Evolutionary conservation across 2,797 vertebrate genomes (phyloP).

Genomic region (Eulemur rubriventer): DNA sequence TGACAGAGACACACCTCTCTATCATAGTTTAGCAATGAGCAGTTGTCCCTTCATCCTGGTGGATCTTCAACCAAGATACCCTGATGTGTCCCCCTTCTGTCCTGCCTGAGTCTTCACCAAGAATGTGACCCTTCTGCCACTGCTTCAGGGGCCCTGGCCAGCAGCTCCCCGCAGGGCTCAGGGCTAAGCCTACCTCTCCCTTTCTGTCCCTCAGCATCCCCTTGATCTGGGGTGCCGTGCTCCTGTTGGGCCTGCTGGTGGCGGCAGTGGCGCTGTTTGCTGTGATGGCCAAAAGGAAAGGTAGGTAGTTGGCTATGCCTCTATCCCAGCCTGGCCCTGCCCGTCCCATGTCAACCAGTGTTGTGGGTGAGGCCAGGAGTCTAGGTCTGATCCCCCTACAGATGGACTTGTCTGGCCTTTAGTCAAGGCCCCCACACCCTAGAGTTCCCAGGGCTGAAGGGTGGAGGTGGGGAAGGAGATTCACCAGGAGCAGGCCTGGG

Average conservation of each 20-base stretch:
- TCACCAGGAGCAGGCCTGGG: background rate
- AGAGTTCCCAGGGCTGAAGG: background rate
- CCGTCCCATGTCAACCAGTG: background rate
- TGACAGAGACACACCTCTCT: background rate
- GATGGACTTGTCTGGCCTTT: background rate
- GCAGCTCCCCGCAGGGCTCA: background rate
- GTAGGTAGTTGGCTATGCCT: background rate
- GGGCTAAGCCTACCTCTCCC: background rate
- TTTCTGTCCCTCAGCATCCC: constrained; percentile 47
- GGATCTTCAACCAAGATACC: background rate
- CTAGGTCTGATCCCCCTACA: background rate
- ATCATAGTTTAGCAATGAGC: background rate
- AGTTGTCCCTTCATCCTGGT: background rate
- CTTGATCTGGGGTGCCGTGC: constrained; percentile 56
- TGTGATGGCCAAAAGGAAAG: constrained; percentile 65
- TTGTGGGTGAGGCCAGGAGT: background rate
- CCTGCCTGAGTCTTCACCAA: background rate
- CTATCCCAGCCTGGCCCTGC: too few relatives aligned
- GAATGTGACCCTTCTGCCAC: background rate
- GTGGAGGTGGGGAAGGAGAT: background rate
- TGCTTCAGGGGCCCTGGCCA: background rate
- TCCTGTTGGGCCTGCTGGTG: constrained; percentile 67
- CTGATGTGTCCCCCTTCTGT: background rate
- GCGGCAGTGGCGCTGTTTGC: constrained; percentile 17
- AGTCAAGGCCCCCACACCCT: background rate